Base-by-base conservation (phyloP, 2,797 vertebrate species). In the Acanthopagrus latus region DNA sequence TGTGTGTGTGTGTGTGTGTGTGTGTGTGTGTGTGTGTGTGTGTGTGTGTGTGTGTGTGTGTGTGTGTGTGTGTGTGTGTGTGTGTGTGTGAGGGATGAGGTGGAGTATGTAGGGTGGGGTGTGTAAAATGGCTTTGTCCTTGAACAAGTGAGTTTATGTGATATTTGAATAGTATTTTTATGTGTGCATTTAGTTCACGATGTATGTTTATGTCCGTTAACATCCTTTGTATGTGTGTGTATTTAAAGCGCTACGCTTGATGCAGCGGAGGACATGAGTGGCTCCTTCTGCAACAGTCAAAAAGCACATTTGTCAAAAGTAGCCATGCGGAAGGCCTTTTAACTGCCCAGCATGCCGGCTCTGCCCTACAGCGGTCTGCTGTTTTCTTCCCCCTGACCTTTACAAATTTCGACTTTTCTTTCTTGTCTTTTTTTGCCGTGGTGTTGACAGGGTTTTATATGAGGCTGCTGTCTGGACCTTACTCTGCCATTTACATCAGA, bases 331-430 rank as follows among this genome's bases (percentile, higher is more conserved):
- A 71, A 75, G 71, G 76, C 58, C 64, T 73, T 87, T 86, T 86
- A 71, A 82, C 82, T 77, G 82, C 47, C 81, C 70, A 4, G 16
- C 29, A 44, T 70, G 83, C 69, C 69, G 44, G 48, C 78, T 71
- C 51, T 76, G 80, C 86, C 87, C 88, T 72, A 25, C 83, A 89
- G 86, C 83, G 29, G 58, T 80, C 60, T 57, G 70, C 75, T 76
- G 76, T 90, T 89, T 92, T 91, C 82, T 71, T 90, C 77, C 73
- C 47, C 10, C 78, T 90, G 92, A 94, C 92, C 92, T 94, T 94
- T 93, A 83, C 86, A 86, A 87, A 90, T 85, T 83, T 74, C 27
- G 29, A 67, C 75, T 80, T 69, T 58, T 59, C 38, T 85, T 69
- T 25, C 21, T 68, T 64, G 64, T 69, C 17, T 79, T 81, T 86